A percentile compares a stretch with the other conserved stretches of the same genome.
Conservation (phyloP, 2,888 invertebrate genomes). For the Plebejus melissa region DNA sequence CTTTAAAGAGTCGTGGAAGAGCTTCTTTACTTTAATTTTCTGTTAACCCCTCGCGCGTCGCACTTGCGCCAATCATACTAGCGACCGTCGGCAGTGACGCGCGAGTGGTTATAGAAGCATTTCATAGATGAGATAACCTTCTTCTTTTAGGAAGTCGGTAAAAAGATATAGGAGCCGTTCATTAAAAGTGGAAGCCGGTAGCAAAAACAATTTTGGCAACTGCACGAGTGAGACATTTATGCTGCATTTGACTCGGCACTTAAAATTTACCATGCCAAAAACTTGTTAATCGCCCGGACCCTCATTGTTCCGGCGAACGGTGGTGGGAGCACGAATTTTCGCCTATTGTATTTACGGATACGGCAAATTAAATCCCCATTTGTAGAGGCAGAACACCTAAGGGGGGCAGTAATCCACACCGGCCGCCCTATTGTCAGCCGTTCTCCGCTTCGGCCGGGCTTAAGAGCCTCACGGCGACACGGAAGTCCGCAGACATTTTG, state of each 20-base stretch:
- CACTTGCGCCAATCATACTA: too few relatives aligned
- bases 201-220: neutral
- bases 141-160: too few relatives aligned
- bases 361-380: constrained; percentile 72
- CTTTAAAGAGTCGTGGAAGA: neutral
- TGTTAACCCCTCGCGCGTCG: neutral
- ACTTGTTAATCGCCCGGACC: constrained; percentile 41
- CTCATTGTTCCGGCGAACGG: constrained; percentile 43
- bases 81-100: too few relatives aligned
- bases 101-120: neutral
- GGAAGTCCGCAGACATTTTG: constrained; percentile 54
- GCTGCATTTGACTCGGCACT: constrained; percentile 26
- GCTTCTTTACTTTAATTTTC: neutral
- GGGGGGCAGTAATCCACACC: constrained; percentile 62
- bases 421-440: constrained; percentile 60
- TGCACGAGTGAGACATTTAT: constrained; percentile 18
- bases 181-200: neutral
- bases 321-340: constrained; percentile 52
- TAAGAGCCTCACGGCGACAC: constrained; percentile 54
- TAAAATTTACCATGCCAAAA: constrained; percentile 36
- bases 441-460: constrained; percentile 55
- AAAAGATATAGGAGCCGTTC: neutral
- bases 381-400: constrained; percentile 55
- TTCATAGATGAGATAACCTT: neutral
- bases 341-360: constrained; percentile 65